These are phyloP conservation scores for Guaruba guarouba DNA, from an alignment of 2,113 vertebrate species.

Conservation along the genomic window DNA sequence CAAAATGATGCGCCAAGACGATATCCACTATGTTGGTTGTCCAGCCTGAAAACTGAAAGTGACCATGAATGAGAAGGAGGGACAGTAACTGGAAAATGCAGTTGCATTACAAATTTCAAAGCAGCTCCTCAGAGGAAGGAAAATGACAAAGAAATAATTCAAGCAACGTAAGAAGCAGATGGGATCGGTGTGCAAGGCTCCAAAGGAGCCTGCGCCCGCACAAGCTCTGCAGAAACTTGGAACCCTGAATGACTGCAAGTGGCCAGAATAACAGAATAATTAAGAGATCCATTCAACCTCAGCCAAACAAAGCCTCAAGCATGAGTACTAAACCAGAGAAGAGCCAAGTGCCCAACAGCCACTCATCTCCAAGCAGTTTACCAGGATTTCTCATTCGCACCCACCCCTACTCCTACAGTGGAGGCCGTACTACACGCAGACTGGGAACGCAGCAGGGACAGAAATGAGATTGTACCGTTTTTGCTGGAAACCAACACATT, in stretches of 20 bases:
- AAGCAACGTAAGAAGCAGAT: neutral
- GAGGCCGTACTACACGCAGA: neutral
- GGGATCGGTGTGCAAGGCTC: neutral
- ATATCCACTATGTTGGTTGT: conserved; percentile 91
- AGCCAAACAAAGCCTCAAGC: neutral
- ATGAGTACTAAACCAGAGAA: neutral
- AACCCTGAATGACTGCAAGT: neutral
- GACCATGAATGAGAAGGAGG: neutral
- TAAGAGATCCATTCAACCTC: neutral
- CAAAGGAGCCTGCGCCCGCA: neutral
- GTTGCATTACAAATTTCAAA: neutral
- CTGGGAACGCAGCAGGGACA: neutral
- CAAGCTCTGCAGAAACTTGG: neutral
- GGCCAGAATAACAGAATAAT: neutral
- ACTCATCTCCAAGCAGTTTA: neutral
- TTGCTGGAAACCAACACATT: neutral
- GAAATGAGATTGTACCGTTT: neutral
- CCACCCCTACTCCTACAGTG: neutral
- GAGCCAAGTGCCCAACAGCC: neutral
- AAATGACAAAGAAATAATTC: neutral
- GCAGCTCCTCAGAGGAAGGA: neutral
- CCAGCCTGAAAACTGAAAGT: conserved; percentile 88
- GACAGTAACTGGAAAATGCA: neutral
- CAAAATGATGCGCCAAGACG: conserved; percentile 93
- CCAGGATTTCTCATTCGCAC: neutral